phyloP scores from a whole-genome alignment of 2,113 vertebrate species.

The Pagrus major region DNA sequence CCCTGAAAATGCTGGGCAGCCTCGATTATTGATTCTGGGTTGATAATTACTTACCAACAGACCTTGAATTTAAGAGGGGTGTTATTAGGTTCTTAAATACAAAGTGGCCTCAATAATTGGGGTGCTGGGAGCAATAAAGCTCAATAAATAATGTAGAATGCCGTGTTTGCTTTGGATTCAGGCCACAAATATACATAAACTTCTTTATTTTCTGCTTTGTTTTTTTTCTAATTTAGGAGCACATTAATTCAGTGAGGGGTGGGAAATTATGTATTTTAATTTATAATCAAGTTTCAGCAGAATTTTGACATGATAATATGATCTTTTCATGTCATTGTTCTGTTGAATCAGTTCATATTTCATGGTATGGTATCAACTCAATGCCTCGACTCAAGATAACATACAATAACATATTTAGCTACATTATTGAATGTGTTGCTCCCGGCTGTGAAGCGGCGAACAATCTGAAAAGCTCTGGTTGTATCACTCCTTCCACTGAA shows the following conservation, averaged over 20 bases:
- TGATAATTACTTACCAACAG: conserved; percentile 30
- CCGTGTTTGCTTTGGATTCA: conserved; percentile 22
- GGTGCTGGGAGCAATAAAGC: not conserved
- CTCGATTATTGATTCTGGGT: conserved; percentile 44
- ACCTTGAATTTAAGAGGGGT: conserved; percentile 29
- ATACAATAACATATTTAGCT: not conserved
- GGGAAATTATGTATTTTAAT: not conserved
- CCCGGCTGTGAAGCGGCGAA: not conserved
- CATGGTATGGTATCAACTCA: too few species aligned
- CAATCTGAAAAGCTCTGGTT: not conserved
- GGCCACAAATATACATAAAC: conserved; percentile 7
- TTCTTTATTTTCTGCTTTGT: not conserved
- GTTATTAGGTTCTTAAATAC: conserved; percentile 29
- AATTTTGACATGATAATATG: not conserved
- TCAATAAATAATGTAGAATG: conserved; percentile 20
- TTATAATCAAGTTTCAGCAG: not conserved
- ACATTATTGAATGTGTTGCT: not conserved
- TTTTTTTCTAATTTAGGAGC: not conserved
- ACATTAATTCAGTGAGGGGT: not conserved
- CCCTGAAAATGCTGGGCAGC: conserved; percentile 5
- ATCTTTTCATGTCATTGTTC: not conserved
- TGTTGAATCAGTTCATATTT: not conserved
- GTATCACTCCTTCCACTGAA: not conserved
- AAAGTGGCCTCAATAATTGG: conserved; percentile 20
- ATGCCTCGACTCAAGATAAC: not conserved